These are phyloP conservation scores for Cataglyphis altisquamis DNA, from an alignment of 2,888 invertebrate genomes.

Conservation along the genomic window DNA sequence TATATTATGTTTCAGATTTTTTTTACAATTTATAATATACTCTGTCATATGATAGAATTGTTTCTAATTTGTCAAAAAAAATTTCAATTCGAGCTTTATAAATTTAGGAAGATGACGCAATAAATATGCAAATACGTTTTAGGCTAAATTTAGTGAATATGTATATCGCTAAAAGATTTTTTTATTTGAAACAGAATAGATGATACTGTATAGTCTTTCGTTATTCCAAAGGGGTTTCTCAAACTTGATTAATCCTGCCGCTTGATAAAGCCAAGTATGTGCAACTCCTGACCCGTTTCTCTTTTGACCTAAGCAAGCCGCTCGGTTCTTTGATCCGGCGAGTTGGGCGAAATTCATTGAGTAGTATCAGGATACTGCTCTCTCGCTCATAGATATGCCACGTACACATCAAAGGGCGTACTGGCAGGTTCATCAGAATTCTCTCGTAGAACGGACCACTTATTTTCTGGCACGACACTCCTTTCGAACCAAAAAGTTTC, in stretches of 20 bases:
- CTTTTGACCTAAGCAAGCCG: slow-evolving; percentile 43
- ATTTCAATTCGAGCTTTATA: slow-evolving; percentile 5
- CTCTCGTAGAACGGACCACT: slow-evolving; percentile 49
- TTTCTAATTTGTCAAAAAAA: background rate
- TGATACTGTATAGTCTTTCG: background rate
- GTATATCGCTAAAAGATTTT: background rate
- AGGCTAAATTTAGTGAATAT: background rate
- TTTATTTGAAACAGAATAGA: background rate
- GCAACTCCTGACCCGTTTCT: slow-evolving; percentile 43
- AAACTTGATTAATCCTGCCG: slow-evolving; percentile 3
- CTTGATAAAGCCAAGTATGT: slow-evolving; percentile 31
- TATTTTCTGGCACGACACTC: slow-evolving; percentile 50
- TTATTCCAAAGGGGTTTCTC: slow-evolving; percentile 8
- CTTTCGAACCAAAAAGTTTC: slow-evolving; percentile 44
- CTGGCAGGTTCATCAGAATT: slow-evolving; percentile 61
- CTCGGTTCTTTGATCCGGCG: slow-evolving; percentile 39
- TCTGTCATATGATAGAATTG: background rate
- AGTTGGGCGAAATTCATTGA: slow-evolving; percentile 47
- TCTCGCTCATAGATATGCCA: slow-evolving; percentile 35
- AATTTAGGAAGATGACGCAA: background rate
- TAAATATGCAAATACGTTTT: background rate
- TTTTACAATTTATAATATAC: background rate
- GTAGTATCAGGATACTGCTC: slow-evolving; percentile 43
- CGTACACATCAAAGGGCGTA: slow-evolving; percentile 52
- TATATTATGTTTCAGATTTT: background rate